Evolutionary conservation across 2,797 vertebrate species (phyloP).

Genomic region (Silurus aristotelis): DNA sequence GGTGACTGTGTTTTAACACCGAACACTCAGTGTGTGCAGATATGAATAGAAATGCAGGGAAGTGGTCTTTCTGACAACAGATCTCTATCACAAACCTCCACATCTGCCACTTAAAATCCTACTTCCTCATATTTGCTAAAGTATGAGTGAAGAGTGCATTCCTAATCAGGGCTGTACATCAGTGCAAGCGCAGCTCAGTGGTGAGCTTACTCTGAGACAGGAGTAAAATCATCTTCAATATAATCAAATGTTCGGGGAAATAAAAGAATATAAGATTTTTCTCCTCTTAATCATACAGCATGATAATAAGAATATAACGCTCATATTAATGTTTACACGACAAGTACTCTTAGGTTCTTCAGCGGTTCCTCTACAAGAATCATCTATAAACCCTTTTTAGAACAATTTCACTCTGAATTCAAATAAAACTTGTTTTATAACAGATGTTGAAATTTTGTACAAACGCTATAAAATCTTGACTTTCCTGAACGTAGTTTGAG

Average conservation of each 20-base stretch:
- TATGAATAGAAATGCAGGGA: constrained; percentile 53
- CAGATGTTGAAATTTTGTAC: not conserved
- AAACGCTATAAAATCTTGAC: not conserved
- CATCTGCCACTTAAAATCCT: constrained; percentile 37
- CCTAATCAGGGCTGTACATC: not conserved
- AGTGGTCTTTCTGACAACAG: constrained; percentile 48
- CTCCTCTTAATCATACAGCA: no score
- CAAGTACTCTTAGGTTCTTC: not conserved
- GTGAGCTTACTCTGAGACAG: not conserved
- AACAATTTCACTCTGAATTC: not conserved
- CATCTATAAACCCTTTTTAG: not conserved
- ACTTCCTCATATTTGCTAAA: constrained; percentile 50
- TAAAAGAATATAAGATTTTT: not conserved
- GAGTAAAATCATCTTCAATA: not conserved
- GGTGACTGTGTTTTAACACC: constrained; percentile 41
- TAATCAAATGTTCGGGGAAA: not conserved
- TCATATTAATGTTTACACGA: not conserved
- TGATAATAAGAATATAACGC: not conserved
- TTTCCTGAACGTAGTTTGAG: not conserved
- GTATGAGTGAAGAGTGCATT: not conserved
- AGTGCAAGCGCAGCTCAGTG: not conserved
- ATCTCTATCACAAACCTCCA: constrained; percentile 48
- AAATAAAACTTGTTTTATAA: not conserved
- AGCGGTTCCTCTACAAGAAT: not conserved
- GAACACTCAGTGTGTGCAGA: constrained; percentile 37